phyloP scores from a whole-genome alignment of 35 echinoderm and acorn worm species.

The Diadema setosum region DNA sequence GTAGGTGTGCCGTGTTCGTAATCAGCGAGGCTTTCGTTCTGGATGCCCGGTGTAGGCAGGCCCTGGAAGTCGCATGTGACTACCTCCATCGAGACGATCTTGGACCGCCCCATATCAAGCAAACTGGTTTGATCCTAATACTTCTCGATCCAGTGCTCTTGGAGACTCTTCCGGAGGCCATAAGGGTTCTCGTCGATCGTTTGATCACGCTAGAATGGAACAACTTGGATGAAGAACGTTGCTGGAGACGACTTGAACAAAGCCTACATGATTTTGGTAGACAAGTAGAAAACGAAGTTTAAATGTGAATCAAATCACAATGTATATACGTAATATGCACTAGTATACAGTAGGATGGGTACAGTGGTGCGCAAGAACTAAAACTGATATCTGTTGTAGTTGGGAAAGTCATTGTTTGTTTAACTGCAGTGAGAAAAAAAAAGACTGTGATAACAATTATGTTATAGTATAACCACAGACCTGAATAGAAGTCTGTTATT shows the following conservation, averaged over 20 bases:
- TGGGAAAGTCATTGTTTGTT: too few species aligned
- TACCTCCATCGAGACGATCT: conserved; percentile 1
- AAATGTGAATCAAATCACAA: too few species aligned
- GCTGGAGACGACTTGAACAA: not conserved
- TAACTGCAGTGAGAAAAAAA: too few species aligned
- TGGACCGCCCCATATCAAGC: not conserved
- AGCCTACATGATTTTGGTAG: too few species aligned
- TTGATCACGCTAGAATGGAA: conserved; percentile 8
- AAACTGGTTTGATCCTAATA: not conserved
- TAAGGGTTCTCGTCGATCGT: not conserved
- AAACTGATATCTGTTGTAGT: too few species aligned
- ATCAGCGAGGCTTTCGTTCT: not conserved
- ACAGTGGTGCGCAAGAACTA: too few species aligned
- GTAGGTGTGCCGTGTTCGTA: not conserved
- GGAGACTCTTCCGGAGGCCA: not conserved
- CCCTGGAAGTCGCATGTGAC: conserved; percentile 8
- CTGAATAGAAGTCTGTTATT: too few species aligned
- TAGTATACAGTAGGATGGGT: too few species aligned
- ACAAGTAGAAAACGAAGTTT: too few species aligned
- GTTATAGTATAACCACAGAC: too few species aligned
- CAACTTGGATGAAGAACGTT: not conserved
- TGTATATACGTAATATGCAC: too few species aligned
- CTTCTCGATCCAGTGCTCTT: not conserved
- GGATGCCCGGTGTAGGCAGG: not conserved
- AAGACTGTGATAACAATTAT: too few species aligned